Conservation (phyloP, 2,113 vertebrate species). For the Stictonetta naevosa region DNA sequence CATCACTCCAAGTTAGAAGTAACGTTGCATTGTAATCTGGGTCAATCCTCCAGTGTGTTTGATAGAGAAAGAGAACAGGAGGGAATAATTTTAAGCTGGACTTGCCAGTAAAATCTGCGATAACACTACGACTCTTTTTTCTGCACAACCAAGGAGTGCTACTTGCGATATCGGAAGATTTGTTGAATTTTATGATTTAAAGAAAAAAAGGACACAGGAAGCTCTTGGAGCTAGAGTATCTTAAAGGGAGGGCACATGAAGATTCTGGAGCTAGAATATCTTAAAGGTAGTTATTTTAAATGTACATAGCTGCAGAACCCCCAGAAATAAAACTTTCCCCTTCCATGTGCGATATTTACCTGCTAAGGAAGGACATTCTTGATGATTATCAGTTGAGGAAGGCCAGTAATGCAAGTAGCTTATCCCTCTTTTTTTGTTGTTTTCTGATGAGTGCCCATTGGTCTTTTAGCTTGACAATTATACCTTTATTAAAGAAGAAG, state of each 20-base stretch:
- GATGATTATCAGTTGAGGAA: not conserved
- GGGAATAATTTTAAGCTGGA: fast-evolving
- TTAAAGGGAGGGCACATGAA: not conserved
- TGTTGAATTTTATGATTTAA: not conserved
- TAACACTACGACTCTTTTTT: not conserved
- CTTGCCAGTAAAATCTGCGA: not conserved
- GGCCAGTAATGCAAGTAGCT: not conserved
- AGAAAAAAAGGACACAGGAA: not conserved
- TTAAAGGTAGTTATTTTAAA: not conserved
- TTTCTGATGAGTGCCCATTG: not conserved
- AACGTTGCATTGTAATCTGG: not conserved
- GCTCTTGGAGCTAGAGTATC: not conserved
- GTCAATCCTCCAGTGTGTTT: not conserved
- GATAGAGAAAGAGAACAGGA: not conserved
- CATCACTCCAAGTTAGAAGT: not conserved
- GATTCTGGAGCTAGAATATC: too few species aligned
- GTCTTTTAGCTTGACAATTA: not conserved
- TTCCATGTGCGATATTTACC: not conserved
- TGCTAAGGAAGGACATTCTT: not conserved
- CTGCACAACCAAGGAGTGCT: not conserved
- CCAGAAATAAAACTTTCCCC: not conserved
- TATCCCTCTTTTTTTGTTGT: fast-evolving
- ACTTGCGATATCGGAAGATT: not conserved
- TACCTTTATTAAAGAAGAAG: not conserved
- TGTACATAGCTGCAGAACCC: not conserved